phyloP scores from a whole-genome alignment of 2,888 invertebrate species.

The Epinotia demarniana region DNA sequence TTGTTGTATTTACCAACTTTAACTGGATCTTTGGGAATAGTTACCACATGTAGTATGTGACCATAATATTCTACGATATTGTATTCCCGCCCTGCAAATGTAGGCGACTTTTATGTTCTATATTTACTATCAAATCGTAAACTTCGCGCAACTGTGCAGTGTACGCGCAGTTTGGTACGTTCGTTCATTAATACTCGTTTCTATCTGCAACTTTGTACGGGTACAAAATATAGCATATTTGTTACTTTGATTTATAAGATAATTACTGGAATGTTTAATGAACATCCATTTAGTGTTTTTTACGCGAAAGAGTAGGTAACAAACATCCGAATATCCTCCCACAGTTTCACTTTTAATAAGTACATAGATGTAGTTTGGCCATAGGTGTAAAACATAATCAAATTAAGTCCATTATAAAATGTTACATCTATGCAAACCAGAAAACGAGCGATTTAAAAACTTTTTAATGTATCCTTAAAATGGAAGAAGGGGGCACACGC shows the following conservation, averaged over 20 bases:
- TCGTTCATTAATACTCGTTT: too few relatives aligned
- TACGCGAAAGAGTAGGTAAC: neutral
- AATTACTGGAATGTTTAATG: too few relatives aligned
- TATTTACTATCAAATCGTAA: neutral
- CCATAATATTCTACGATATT: too few relatives aligned
- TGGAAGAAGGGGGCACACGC: slow-evolving; percentile 16
- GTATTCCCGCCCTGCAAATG: too few relatives aligned
- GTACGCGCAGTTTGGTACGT: neutral
- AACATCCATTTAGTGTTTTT: too few relatives aligned
- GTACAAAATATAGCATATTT: too few relatives aligned
- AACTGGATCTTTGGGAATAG: slow-evolving; percentile 22
- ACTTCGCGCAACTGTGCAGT: neutral
- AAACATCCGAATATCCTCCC: neutral
- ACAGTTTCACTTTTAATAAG: neutral
- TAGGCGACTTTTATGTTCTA: neutral
- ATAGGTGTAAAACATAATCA: neutral
- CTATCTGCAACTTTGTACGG: too few relatives aligned
- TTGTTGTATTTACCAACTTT: slow-evolving; percentile 49
- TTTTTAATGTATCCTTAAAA: neutral
- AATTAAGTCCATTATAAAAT: neutral
- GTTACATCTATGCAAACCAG: neutral
- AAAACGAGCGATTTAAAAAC: neutral
- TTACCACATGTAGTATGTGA: too few relatives aligned
- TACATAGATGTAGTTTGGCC: neutral
- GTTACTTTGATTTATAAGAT: too few relatives aligned